Percentiles rank a stretch among this genome's conserved stretches.
Evolutionary conservation across 2,113 vertebrate species (phyloP).

Genomic region (Varanus salvator): DNA sequence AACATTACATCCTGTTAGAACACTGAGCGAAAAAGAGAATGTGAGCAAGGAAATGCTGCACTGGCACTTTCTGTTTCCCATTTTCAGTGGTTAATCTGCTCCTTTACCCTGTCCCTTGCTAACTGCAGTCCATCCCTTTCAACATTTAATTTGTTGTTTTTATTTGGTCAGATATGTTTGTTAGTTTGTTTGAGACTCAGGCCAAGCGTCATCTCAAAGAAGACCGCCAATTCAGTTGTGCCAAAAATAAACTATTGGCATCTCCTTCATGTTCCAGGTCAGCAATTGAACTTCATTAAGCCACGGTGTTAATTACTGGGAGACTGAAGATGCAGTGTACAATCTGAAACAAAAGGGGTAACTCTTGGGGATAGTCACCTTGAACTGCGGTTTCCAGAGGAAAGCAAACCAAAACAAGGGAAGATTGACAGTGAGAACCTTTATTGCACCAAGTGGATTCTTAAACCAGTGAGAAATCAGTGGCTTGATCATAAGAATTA

Average conservation of each 20-base stretch:
- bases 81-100: conserved; percentile 48
- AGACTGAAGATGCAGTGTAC: conserved; percentile 80
- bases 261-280: conserved; percentile 81
- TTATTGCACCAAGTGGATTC: neutral
- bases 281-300: conserved; percentile 99
- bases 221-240: conserved; percentile 53
- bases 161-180: conserved; percentile 63
- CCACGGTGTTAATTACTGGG: conserved; percentile 97
- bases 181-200: conserved; percentile 32
- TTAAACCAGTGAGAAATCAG: conserved; percentile 19
- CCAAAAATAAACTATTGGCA: conserved; percentile 81
- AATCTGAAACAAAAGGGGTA: conserved; percentile 80
- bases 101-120: conserved; percentile 47
- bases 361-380: conserved; percentile 85
- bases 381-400: conserved; percentile 77
- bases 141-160: conserved; percentile 63
- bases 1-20: neutral
- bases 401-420: conserved; percentile 12
- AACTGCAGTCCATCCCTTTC: conserved; percentile 61
- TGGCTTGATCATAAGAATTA: neutral
- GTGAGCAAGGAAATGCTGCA: conserved; percentile 45
- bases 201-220: conserved; percentile 49
- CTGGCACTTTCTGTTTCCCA: conserved; percentile 46
- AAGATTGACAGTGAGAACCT: conserved; percentile 30
- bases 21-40: neutral